These are phyloP conservation scores for Ammospiza nelsoni DNA, from an alignment of 2,113 vertebrate species.

Conservation along the genomic window DNA sequence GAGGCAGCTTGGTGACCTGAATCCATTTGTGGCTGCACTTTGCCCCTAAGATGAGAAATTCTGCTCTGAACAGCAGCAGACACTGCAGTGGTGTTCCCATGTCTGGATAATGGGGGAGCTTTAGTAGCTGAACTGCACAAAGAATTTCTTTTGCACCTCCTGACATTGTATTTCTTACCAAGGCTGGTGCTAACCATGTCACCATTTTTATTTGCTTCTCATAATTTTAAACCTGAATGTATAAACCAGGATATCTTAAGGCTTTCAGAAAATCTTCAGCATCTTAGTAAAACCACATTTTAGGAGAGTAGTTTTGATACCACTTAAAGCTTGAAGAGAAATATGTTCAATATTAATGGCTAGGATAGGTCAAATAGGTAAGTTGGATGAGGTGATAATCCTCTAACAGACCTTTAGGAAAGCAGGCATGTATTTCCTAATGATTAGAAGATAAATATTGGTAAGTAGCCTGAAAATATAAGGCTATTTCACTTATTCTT, in stretches of 20 bases:
- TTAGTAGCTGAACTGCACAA: background rate
- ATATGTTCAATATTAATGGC: background rate
- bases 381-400: background rate
- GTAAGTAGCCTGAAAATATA: background rate
- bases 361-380: background rate
- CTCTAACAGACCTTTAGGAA: background rate
- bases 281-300: background rate
- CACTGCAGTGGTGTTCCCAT: rapidly evolving
- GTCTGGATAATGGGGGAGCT: background rate
- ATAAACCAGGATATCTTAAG: background rate
- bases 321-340: background rate
- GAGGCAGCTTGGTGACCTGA: background rate
- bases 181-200: background rate
- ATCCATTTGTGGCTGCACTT: background rate
- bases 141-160: background rate
- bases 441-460: background rate
- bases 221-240: background rate
- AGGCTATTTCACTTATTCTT: background rate
- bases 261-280: background rate
- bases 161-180: background rate
- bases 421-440: background rate
- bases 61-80: background rate
- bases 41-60: background rate
- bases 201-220: background rate
- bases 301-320: background rate